These are phyloP conservation scores for Onychomys arenicola DNA, from an alignment of 2,797 vertebrate genomes.

Conservation along the genomic window DNA sequence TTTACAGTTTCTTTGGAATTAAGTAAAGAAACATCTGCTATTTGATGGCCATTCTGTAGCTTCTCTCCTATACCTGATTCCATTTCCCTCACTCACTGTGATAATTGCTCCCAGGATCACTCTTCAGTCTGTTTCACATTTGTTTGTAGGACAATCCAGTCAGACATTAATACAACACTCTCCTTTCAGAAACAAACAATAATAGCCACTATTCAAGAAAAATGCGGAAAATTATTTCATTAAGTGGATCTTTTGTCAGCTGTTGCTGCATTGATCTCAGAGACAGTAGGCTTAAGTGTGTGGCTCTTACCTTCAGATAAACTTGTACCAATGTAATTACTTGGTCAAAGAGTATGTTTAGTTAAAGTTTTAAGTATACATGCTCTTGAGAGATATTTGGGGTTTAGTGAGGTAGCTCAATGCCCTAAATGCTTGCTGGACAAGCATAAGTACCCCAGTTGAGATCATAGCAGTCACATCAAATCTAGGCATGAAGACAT, in stretches of 20 bases:
- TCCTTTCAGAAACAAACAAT: background rate
- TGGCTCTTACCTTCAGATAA: background rate
- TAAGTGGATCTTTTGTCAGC: background rate
- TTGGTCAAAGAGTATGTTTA: background rate
- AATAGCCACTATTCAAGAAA: background rate
- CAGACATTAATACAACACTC: background rate
- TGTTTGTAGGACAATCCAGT: background rate
- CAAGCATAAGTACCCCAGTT: background rate
- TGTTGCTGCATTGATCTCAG: background rate
- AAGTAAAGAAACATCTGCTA: background rate
- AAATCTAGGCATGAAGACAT: background rate
- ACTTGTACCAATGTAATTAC: background rate
- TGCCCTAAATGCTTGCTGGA: background rate
- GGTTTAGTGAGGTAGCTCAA: background rate
- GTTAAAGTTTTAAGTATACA: background rate
- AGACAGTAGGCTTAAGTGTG: constrained; percentile 3
- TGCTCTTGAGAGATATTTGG: background rate
- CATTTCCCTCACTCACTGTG: background rate
- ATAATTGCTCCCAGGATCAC: background rate
- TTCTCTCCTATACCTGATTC: background rate
- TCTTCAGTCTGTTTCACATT: background rate
- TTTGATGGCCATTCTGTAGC: background rate
- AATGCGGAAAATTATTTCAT: background rate
- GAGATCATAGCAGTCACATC: background rate
- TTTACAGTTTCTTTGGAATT: background rate